These are phyloP conservation scores for Malurus cyaneus DNA, from an alignment of 2,113 vertebrate genomes.

Conservation along the genomic window DNA sequence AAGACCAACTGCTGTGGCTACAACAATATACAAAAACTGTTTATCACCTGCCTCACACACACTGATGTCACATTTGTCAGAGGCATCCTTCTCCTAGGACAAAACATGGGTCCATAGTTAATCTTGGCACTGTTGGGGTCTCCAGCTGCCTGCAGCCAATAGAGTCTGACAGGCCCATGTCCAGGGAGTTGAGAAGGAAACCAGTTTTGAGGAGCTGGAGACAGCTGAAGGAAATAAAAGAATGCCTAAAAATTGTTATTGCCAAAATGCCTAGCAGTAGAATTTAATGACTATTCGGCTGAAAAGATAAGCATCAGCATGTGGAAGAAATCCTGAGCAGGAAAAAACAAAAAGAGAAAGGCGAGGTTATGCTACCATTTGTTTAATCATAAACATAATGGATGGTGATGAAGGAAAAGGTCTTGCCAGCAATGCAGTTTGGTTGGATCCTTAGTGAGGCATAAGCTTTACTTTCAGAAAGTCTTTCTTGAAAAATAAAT, in stretches of 20 bases:
- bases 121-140: neutral
- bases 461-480: neutral
- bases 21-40: neutral
- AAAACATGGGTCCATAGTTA: neutral
- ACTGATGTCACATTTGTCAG: neutral
- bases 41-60: neutral
- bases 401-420: neutral
- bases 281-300: neutral
- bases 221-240: neutral
- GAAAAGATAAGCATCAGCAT: neutral
- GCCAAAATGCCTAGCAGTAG: neutral
- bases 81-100: neutral
- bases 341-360: neutral
- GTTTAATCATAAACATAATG: constrained; percentile 5
- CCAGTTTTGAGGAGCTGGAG: neutral
- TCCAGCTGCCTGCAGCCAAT: neutral
- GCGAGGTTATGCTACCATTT: neutral
- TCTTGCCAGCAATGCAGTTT: neutral
- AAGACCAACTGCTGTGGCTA: neutral
- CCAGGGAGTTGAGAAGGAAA: neutral
- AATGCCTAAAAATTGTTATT: neutral
- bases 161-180: neutral
- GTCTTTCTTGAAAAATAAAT: constrained; percentile 27
- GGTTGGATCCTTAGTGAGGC: neutral
- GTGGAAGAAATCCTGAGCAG: neutral